Percentiles rank a stretch among this genome's conserved stretches.
These are phyloP conservation scores for Yasuhikotakia modesta DNA, from an alignment of 2,797 vertebrate genomes.

Conservation along the genomic window DNA sequence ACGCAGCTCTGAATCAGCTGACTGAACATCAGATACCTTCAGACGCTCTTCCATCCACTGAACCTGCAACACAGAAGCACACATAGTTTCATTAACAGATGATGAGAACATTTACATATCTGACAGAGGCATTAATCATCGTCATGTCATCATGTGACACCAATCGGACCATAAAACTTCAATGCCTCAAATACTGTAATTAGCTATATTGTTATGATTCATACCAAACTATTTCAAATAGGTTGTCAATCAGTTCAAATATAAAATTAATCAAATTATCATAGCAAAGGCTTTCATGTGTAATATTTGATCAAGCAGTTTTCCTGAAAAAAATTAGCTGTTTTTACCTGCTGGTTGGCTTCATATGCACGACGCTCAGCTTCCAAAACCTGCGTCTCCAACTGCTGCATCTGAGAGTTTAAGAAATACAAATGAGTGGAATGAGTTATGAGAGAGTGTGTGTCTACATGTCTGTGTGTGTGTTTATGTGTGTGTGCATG, in stretches of 20 bases:
- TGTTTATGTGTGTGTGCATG: not conserved
- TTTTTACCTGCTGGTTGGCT: conserved; percentile 89
- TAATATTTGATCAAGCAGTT: not conserved
- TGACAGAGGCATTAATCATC: too few relatives aligned
- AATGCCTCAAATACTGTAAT: too few relatives aligned
- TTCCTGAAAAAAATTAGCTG: not conserved
- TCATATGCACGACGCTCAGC: conserved; percentile 89
- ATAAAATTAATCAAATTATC: too few relatives aligned
- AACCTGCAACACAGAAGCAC: conserved; percentile 73
- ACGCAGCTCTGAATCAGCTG: conserved; percentile 85
- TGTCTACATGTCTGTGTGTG: not conserved
- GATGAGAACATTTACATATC: too few relatives aligned
- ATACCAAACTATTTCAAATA: too few relatives aligned
- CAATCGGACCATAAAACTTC: too few relatives aligned
- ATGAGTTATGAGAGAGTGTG: not conserved
- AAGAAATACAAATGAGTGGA: not conserved
- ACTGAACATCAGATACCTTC: conserved; percentile 85
- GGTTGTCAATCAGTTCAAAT: too few relatives aligned
- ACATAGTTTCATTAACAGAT: not conserved
- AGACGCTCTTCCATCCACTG: conserved; percentile 97
- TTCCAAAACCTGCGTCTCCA: conserved; percentile 92
- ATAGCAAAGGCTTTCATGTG: too few relatives aligned
- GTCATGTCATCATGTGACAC: too few relatives aligned
- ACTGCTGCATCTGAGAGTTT: conserved; percentile 88
- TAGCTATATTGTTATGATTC: too few relatives aligned